phyloP scores from a whole-genome alignment of 2,113 vertebrate species.

The Saguinus imperator region DNA sequence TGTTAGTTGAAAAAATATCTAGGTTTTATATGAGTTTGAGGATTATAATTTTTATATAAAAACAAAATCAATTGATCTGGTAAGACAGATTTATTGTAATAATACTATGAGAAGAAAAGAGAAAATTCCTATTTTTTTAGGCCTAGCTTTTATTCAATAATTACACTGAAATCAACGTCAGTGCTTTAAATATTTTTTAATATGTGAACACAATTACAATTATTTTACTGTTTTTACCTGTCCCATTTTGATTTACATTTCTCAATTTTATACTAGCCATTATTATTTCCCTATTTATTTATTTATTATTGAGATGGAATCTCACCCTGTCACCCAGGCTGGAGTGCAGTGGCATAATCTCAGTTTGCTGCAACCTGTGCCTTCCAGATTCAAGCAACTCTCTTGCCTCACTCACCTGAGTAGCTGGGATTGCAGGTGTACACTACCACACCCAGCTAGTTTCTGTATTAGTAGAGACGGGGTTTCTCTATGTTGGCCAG shows the following conservation, averaged over 20 bases:
- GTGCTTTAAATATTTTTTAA: not conserved
- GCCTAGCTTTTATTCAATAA: not conserved
- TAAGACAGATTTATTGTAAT: not conserved
- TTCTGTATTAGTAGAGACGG: too few species aligned
- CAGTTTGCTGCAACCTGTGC: too few species aligned
- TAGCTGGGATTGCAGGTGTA: too few species aligned
- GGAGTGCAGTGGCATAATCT: too few species aligned
- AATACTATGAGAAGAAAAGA: not conserved
- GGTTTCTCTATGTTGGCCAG: too few species aligned
- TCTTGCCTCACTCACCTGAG: too few species aligned
- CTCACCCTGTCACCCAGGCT: too few species aligned
- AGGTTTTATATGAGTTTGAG: not conserved
- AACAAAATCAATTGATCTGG: not conserved
- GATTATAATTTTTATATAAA: not conserved
- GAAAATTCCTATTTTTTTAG: not conserved
- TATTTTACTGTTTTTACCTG: not conserved
- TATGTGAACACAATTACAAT: not conserved
- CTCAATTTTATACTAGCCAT: not conserved
- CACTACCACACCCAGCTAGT: too few species aligned
- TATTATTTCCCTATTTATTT: not conserved
- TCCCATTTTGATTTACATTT: not conserved
- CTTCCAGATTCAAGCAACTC: too few species aligned
- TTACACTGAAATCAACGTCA: not conserved
- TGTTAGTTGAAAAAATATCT: not conserved
- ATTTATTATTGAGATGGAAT: too few species aligned